These are phyloP conservation scores for Pseudomyrmex pallidus DNA, from an alignment of 1,140 invertebrate genomes.

Conservation along the genomic window DNA sequence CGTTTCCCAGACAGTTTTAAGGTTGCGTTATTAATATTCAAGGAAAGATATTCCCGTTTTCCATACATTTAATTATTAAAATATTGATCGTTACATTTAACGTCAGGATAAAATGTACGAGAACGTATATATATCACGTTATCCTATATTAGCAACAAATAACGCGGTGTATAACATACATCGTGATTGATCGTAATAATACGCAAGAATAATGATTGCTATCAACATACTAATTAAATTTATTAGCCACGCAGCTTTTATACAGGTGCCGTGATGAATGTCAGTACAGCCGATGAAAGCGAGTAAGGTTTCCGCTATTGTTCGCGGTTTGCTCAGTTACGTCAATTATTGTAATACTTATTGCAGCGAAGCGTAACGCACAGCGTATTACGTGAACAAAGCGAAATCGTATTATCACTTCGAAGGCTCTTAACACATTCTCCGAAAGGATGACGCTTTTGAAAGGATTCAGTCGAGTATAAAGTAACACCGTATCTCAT, in stretches of 20 bases:
- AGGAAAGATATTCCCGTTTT: no score
- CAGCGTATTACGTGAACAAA: slow-evolving; percentile 30
- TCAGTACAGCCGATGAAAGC: slow-evolving; percentile 39
- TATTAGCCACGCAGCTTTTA: slow-evolving; percentile 49
- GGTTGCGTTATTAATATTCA: not conserved
- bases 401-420: slow-evolving; percentile 53
- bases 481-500: slow-evolving; percentile 13
- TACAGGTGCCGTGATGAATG: slow-evolving; percentile 18
- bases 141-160: not conserved
- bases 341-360: slow-evolving; percentile 61
- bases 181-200: slow-evolving; percentile 36
- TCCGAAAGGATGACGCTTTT: slow-evolving; percentile 10
- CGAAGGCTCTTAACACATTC: slow-evolving; percentile 50
- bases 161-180: slow-evolving; percentile 7
- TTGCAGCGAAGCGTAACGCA: slow-evolving; percentile 43
- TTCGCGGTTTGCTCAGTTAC: slow-evolving; percentile 30
- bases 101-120: slow-evolving; percentile 18
- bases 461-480: slow-evolving; percentile 45
- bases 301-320: slow-evolving; percentile 47
- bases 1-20: not conserved
- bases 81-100: no score
- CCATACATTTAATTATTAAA: no score
- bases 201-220: slow-evolving; percentile 44
- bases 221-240: slow-evolving; percentile 41
- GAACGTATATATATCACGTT: not conserved